Evolutionary conservation across 2,888 invertebrate species (phyloP), one percentile per base, ranked within the genome.

Genomic region (Leucoptera coffeella): DNA sequence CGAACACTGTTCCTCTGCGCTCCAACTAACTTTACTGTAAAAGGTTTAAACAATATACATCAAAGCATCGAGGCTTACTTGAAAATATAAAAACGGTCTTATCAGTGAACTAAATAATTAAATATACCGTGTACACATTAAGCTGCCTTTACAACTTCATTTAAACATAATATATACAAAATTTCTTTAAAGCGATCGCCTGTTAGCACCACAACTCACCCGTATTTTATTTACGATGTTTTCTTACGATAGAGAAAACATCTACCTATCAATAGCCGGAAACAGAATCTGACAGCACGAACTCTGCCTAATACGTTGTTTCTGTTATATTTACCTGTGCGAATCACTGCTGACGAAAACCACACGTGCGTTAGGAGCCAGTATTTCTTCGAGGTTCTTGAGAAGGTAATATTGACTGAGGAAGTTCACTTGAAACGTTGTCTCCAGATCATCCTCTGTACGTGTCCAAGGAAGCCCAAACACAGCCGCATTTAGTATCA

Each of bases 261-360:
- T 6, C 6, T 6, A 17, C 9, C 17, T 17, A n/a, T n/a, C n/a
- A n/a, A n/a, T n/a, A n/a, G n/a, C n/a, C n/a, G n/a, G 6, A 17
- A 17, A 7, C 9, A 17, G 9, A 7, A 9, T 17, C 9, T 17
- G 6, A 7, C 6, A 6, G 17, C 9, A 17, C 17, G 17, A 7
- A 17, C 17, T 17, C 6, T 7, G 9, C 9, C 6, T 9, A 7
- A 6, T 17, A n/a, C 21, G 11, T 21, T n/a, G n/a, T n/a, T n/a
- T n/a, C n/a, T n/a, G 9, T 25, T 4, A 6, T 24, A 28, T 29
- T 37, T 48, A 88, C 85, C 85, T 79, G 53, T 94, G 93, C 1
- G 90, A 88, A 58, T 92, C 86, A 2, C 94, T 90, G 2, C 92
- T 84, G 1, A 94, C 72, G 30, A 92, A 75, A 2, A 95, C 79